A percentile compares a stretch with the other conserved stretches of the same genome.
These are phyloP conservation scores for Prorops nasuta DNA, from an alignment of 1,140 invertebrate genomes.

Conservation along the genomic window DNA sequence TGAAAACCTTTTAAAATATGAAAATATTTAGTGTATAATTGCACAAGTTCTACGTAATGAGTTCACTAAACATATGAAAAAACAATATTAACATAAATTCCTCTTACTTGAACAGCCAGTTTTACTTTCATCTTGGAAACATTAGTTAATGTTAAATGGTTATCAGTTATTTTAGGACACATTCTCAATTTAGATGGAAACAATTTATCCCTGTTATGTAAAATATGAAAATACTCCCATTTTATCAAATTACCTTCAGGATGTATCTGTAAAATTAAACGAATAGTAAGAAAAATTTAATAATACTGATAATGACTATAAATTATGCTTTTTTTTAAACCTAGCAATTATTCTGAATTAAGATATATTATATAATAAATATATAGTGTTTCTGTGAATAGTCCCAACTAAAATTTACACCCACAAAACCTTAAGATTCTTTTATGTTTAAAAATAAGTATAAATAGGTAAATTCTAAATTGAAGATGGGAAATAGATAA, in stretches of 20 bases:
- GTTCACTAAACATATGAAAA: not conserved
- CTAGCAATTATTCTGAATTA: not conserved
- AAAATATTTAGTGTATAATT: not conserved
- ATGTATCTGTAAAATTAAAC: not conserved
- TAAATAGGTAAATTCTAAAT: not conserved
- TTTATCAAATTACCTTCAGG: not conserved
- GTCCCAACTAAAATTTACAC: not conserved
- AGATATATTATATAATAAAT: not conserved
- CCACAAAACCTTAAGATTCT: not conserved
- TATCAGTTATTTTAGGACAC: slow-evolving; percentile 5
- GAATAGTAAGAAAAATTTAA: not conserved
- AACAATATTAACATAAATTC: not conserved
- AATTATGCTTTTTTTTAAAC: too few species aligned
- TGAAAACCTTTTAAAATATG: not conserved
- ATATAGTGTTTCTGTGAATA: not conserved
- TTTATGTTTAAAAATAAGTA: not conserved
- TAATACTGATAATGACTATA: too few species aligned
- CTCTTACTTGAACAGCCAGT: slow-evolving; percentile 12
- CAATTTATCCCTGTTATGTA: slow-evolving; percentile 1
- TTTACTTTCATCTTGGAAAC: slow-evolving; percentile 1
- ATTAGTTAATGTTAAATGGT: not conserved
- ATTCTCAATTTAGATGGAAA: not conserved
- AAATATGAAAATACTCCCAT: slow-evolving; percentile 6
- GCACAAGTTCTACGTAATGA: not conserved
- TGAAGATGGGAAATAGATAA: not conserved